Base-by-base conservation (phyloP, 2,888 invertebrate genomes). In the Ypsolopha sequella region DNA sequence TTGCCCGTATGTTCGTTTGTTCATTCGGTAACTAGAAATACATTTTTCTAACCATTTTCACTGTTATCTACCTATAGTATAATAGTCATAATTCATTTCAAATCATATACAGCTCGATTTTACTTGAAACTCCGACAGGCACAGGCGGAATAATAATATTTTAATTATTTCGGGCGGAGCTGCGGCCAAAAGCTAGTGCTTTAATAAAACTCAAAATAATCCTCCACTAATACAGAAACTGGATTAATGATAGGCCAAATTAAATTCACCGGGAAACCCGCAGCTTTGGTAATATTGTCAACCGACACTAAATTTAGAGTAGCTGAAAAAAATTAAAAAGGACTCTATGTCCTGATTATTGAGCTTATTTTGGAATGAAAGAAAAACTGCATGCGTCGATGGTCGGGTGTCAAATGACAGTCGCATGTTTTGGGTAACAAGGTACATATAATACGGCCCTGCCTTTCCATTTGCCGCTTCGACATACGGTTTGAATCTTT, bases 241-340 rank as follows among this genome's bases (percentile, higher is more conserved):
- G 73, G 43, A 79, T 82, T 79, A 81, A 82, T 80, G 80, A 75
- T 69, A 72, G 68, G 68, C 73, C 68, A 75, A 82, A 81, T 82
- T 79, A 77, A 81, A 80, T 76, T 79, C 76, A 70, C 70, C 63
- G 62, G 65, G 61, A 68, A 24, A 71, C 36, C 45, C 44, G 41
- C 49, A 39, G 38, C 38, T n/a, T 14, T 38, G 72, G 69, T 73
- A 70, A 75, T 75, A 79, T 70, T 72, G 74, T 66, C n/a, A 13
- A 43, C 43, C 43, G 13, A 24, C 43, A 9, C 13, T 71, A 72
- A 74, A 77, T 74, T 68, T 71, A 70, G 13, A 13, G 13, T 13
- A 24, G 8, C 43, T 43, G 43, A 14, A 13, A 43, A 43, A 13
- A 43, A 13, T 46, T 33, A 34, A 46, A 46, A 46, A 24, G 34